Conservation (phyloP, 2,797 vertebrate species). For the Cynopterus sphinx region DNA sequence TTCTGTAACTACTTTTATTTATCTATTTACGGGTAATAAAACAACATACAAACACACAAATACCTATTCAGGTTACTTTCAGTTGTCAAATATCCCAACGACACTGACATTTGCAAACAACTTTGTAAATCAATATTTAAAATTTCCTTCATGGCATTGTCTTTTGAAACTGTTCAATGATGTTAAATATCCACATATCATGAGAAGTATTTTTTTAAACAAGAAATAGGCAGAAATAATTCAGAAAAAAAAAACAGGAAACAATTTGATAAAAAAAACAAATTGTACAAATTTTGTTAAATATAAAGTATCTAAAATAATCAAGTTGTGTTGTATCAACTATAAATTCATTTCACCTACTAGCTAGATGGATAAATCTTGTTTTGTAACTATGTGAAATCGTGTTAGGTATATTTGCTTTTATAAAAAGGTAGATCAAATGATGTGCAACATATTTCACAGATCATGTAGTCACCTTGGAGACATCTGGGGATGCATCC, state of each 20-base stretch:
- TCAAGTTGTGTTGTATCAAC: neutral
- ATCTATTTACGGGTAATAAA: neutral
- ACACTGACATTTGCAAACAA: neutral
- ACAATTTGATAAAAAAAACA: neutral
- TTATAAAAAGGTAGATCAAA: neutral
- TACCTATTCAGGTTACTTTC: neutral
- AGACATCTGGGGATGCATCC: neutral
- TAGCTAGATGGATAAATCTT: neutral
- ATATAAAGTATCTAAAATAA: neutral
- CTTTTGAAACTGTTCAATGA: neutral
- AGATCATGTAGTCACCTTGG: neutral
- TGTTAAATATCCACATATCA: neutral
- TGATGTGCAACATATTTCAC: neutral
- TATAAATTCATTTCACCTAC: neutral
- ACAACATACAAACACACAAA: neutral
- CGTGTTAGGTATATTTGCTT: neutral
- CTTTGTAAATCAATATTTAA: neutral
- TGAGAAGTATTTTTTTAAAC: neutral
- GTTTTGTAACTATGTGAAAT: slow-evolving; percentile 5
- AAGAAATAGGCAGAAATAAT: slow-evolving; percentile 9
- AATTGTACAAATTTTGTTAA: neutral
- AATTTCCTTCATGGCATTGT: neutral
- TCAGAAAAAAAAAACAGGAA: neutral
- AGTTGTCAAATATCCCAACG: neutral
- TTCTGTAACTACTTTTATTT: neutral